Conservation (phyloP, 2,888 invertebrate genomes). For the Drosophila macrospina region DNA sequence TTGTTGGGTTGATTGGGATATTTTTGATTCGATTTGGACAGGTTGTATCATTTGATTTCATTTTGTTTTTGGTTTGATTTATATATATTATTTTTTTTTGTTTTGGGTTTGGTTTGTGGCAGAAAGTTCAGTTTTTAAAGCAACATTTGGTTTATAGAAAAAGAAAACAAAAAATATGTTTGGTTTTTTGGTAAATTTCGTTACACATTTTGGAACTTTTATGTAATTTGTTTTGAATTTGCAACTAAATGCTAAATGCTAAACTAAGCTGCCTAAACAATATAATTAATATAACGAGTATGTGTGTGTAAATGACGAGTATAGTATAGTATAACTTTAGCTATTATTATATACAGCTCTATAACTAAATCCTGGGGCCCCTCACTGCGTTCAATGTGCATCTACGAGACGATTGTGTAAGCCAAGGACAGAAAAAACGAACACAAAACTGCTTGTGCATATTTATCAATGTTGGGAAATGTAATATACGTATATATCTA, state of each 20-base stretch:
- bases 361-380: slow-evolving; percentile 15
- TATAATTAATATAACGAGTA: slow-evolving; percentile 17
- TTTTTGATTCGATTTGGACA: slow-evolving; percentile 49
- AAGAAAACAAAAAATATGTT: slow-evolving; percentile 80
- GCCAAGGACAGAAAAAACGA: slow-evolving; percentile 45
- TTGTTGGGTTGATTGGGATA: slow-evolving; percentile 31
- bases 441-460: slow-evolving; percentile 59
- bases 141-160: slow-evolving; percentile 71
- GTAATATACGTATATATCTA: slow-evolving; percentile 4
- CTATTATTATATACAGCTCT: slow-evolving; percentile 40
- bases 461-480: slow-evolving; percentile 35
- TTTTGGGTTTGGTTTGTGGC: slow-evolving; percentile 25
- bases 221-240: slow-evolving; percentile 38
- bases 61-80: slow-evolving; percentile 16
- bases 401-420: slow-evolving; percentile 18
- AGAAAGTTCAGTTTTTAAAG: slow-evolving; percentile 62
- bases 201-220: slow-evolving; percentile 60
- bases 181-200: slow-evolving; percentile 76
- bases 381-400: slow-evolving; percentile 39
- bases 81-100: too few species aligned
- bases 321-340: too few species aligned
- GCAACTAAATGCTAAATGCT: slow-evolving; percentile 44
- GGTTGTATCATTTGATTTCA: slow-evolving; percentile 14
- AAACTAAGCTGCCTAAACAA: slow-evolving; percentile 65
- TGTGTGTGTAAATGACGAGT: too few species aligned